These are phyloP conservation scores for Beroe ovata DNA, from an alignment of 37 sponge, comb jelly and placozoan genomes.

Conservation along the genomic window DNA sequence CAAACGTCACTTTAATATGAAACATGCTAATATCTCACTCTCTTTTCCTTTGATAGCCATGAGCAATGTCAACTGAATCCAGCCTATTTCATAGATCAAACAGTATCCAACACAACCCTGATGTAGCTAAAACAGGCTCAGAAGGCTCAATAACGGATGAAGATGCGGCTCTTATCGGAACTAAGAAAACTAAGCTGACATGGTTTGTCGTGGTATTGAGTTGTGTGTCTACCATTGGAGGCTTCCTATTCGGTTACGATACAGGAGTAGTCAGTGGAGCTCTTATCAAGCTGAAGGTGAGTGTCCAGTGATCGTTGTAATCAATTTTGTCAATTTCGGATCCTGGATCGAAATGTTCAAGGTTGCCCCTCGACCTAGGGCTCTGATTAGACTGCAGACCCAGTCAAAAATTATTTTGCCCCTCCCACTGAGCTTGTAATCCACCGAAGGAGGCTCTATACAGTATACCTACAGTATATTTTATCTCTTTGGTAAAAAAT, in stretches of 20 bases:
- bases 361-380: too few species aligned
- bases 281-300: conserved; percentile 72
- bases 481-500: background rate
- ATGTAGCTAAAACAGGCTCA: background rate
- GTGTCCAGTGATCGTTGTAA: conserved; percentile 3
- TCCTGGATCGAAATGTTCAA: too few species aligned
- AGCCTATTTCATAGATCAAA: background rate
- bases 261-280: conserved; percentile 93
- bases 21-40: too few species aligned
- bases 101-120: background rate
- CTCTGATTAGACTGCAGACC: too few species aligned
- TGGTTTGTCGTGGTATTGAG: conserved; percentile 56
- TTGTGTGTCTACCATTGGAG: conserved; percentile 74
- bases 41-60: too few species aligned
- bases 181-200: background rate
- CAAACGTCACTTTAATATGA: too few species aligned
- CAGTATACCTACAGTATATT: too few species aligned
- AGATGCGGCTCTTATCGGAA: background rate
- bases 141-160: background rate
- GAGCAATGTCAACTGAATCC: too few species aligned
- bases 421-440: too few species aligned
- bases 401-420: too few species aligned
- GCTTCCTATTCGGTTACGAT: conserved; percentile 93
- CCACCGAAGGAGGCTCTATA: too few species aligned
- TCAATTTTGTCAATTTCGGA: too few species aligned